Evolutionary conservation across 2,113 vertebrate genomes (phyloP), one percentile per base, ranked within the genome.

Genomic region (Elachura formosa): DNA sequence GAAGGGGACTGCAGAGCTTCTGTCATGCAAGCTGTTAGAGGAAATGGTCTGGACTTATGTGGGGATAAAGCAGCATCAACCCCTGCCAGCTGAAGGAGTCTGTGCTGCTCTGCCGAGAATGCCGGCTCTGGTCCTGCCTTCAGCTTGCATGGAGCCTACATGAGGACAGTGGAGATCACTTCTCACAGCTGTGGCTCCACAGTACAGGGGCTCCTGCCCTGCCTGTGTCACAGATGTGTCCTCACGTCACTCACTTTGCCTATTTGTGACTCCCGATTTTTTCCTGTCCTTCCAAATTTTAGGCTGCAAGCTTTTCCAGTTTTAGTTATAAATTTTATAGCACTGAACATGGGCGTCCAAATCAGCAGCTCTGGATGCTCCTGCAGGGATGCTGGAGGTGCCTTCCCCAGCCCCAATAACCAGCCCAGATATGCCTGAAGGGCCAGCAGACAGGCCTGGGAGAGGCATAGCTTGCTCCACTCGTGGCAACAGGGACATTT

Each of bases 61-160:
- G 24, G 24, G 66, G 15, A n/a, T n/a, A n/a, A n/a, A n/a, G n/a
- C n/a, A n/a, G n/a, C n/a, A n/a, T n/a, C n/a, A n/a, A n/a, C n/a
- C n/a, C n/a, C n/a, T n/a, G n/a, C n/a, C n/a, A 1, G 40, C 68
- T 78, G 54, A 14, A 64, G 56, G 28, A 33, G 19, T 19, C 20
- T 68, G 69, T n/a, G 38, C 11, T 61, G 68, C 25, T 43, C 14
- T 48, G 45, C 11, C 67, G 51, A 24, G 48, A 29, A 19, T 12
- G 17, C 33, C 17, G 16, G 43, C 9, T 43, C 10, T 7, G 51
- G n/a, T 55, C 12, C 48, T 54, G 40, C 18, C 18, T 4, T 5
- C 43, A n/a, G 43, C 14, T 43, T 10, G 2, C 2, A 0, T 0
- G 6, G 23, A 43, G 7, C 28, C 28, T 14, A 1, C 1, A 2